A percentile compares a stretch with the other conserved stretches of the same genome.
These are phyloP conservation scores for Malthinus seriepunctatus DNA, from an alignment of 2,888 invertebrate genomes.

Conservation along the genomic window DNA sequence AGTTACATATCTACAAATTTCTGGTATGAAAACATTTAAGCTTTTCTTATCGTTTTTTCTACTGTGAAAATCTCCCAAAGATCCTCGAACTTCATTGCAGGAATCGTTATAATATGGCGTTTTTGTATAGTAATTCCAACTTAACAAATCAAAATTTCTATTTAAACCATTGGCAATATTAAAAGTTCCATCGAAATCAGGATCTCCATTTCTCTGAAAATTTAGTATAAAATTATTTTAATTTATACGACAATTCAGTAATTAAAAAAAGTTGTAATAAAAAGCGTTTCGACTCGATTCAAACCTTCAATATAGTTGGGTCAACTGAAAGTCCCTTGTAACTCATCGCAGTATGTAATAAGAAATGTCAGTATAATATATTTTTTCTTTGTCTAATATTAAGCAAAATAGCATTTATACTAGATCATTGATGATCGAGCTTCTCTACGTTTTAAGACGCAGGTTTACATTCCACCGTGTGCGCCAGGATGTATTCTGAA, in stretches of 20 bases:
- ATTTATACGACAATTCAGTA: too few relatives aligned
- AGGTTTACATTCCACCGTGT: too few relatives aligned
- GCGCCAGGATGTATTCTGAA: too few relatives aligned
- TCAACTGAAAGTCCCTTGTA: neutral
- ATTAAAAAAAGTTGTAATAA: too few relatives aligned
- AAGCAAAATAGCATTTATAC: too few relatives aligned
- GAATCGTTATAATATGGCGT: conserved; percentile 58
- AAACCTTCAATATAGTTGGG: too few relatives aligned
- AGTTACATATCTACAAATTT: conserved; percentile 72
- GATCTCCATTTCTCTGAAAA: conserved; percentile 73
- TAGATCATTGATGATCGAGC: too few relatives aligned
- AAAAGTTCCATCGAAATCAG: conserved; percentile 71
- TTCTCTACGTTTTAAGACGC: too few relatives aligned
- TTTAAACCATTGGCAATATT: conserved; percentile 74
- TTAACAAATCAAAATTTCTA: conserved; percentile 70
- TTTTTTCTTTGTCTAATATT: too few relatives aligned
- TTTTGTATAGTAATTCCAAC: conserved; percentile 71
- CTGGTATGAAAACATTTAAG: conserved; percentile 71
- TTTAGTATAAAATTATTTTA: too few relatives aligned
- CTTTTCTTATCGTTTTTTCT: conserved; percentile 62
- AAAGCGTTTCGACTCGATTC: too few relatives aligned
- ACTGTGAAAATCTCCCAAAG: conserved; percentile 80
- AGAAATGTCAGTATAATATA: neutral
- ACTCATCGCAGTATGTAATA: too few relatives aligned
- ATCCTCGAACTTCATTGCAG: conserved; percentile 69